A percentile compares a stretch with the other conserved stretches of the same genome.
Evolutionary conservation across 2,113 vertebrate genomes (phyloP).

Genomic region (Notothenia rossii): DNA sequence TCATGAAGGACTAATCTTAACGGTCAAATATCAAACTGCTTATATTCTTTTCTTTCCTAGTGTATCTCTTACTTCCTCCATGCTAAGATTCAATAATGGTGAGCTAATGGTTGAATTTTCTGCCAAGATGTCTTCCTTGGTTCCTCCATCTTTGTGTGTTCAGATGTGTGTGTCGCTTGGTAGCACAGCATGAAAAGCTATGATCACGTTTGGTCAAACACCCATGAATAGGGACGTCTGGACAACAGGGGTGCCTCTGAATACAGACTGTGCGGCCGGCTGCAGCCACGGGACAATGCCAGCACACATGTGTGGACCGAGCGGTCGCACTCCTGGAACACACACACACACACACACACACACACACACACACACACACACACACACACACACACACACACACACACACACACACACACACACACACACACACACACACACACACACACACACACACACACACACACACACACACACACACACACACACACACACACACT

Average conservation of each 20-base stretch:
- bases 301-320: constrained; percentile 61
- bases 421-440: constrained; percentile 12
- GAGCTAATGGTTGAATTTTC: constrained; percentile 49
- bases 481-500: constrained; percentile 34
- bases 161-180: constrained; percentile 66
- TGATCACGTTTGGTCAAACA: constrained; percentile 72
- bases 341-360: constrained; percentile 30
- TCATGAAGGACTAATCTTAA: background rate
- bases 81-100: background rate
- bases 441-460: too few species aligned
- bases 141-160: constrained; percentile 60
- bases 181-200: constrained; percentile 73
- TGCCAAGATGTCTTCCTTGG: constrained; percentile 53
- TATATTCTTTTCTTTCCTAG: too few species aligned
- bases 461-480: too few species aligned
- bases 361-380: too few species aligned
- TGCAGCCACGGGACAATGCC: constrained; percentile 66
- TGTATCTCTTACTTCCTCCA: too few species aligned
- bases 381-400: too few species aligned
- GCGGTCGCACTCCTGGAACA: constrained; percentile 37
- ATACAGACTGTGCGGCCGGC: constrained; percentile 62
- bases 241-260: constrained; percentile 61
- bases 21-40: constrained; percentile 2
- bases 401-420: constrained; percentile 7
- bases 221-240: constrained; percentile 64